Percentiles rank a stretch among this genome's conserved stretches.
Conservation (phyloP, 2,888 invertebrate species). For the Cerastis rubricosa region DNA sequence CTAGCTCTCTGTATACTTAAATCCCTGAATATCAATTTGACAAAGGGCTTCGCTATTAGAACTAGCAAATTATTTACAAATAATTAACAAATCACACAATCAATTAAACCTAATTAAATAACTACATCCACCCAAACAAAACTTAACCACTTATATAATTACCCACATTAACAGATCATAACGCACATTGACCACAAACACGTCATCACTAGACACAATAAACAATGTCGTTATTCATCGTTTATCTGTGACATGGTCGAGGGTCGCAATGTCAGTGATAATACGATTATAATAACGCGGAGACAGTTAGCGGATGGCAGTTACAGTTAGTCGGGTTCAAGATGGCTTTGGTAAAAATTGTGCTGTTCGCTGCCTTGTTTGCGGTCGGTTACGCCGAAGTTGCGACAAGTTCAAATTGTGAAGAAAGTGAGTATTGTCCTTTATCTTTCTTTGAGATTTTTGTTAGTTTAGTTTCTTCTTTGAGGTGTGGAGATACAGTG, state of each 20-base stretch:
- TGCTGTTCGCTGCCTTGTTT: constrained; percentile 50
- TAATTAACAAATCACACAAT: neutral
- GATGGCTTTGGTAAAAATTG: constrained; percentile 40
- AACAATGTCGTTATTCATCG: constrained; percentile 55
- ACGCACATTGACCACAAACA: constrained; percentile 27
- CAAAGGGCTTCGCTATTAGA: neutral
- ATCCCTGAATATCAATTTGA: neutral
- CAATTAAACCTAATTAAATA: neutral
- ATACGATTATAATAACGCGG: constrained; percentile 23
- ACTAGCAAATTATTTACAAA: neutral
- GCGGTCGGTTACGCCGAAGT: constrained; percentile 31
- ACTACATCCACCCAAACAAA: constrained; percentile 1
- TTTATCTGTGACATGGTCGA: constrained; percentile 50
- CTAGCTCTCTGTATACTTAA: neutral
- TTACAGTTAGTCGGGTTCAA: constrained; percentile 33
- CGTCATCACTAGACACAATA: constrained; percentile 43
- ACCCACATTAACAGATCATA: constrained; percentile 20
- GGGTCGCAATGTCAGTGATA: constrained; percentile 45
- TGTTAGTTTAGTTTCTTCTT: neutral
- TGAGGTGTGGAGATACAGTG: neutral
- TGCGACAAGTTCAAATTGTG: constrained; percentile 14
- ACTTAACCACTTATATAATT: constrained; percentile 34
- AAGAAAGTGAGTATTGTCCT: constrained; percentile 47
- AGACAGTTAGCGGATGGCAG: neutral
- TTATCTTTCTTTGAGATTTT: neutral